These are phyloP conservation scores for Gephyroberyx darwinii DNA, from an alignment of 2,797 vertebrate genomes.

Conservation along the genomic window DNA sequence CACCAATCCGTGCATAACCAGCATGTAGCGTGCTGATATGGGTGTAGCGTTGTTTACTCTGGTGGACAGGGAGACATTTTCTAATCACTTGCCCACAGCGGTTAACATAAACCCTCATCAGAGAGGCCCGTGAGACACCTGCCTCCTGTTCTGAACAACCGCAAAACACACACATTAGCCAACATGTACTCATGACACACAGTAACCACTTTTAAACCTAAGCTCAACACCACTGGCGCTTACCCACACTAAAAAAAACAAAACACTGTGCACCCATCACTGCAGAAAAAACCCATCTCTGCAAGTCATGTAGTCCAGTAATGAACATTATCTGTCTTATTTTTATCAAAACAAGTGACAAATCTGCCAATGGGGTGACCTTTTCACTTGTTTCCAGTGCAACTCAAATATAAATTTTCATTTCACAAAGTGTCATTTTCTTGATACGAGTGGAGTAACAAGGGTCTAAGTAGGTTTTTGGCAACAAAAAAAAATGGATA, in stretches of 20 bases:
- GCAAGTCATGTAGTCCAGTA: no score
- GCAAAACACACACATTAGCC: constrained; percentile 18
- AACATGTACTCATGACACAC: constrained; percentile 23
- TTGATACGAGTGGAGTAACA: no score
- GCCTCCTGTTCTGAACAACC: constrained; percentile 4
- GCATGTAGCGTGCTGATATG: constrained; percentile 25
- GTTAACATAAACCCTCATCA: constrained; percentile 14
- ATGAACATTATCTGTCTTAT: no score
- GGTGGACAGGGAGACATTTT: constrained; percentile 36
- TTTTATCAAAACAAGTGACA: no score
- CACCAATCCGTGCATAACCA: constrained; percentile 28
- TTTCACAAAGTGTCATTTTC: no score
- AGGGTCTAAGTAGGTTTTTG: no score
- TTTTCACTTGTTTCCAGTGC: no score
- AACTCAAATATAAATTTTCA: no score
- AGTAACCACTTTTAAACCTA: not conserved
- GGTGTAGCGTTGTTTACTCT: constrained; percentile 41
- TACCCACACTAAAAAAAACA: not conserved
- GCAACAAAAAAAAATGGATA: no score
- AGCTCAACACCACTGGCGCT: not conserved
- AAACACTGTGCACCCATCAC: not conserved
- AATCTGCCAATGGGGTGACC: no score
- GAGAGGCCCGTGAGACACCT: constrained; percentile 19
- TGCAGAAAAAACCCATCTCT: no score
- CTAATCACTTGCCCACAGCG: constrained; percentile 37